Evolutionary conservation across 2,888 invertebrate genomes (phyloP).

Genomic region (Patella ulyssiponensis): DNA sequence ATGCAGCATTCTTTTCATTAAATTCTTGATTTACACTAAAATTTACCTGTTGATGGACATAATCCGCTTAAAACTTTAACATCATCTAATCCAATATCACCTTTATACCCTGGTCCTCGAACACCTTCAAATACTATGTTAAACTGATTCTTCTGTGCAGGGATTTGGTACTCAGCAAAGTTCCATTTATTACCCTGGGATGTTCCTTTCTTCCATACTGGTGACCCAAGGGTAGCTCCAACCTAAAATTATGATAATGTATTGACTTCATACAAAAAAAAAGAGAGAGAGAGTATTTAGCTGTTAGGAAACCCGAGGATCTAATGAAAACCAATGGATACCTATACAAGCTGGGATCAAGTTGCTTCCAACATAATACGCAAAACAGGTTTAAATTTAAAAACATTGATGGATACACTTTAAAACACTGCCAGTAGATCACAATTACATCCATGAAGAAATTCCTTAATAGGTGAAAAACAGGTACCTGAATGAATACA

Average conservation of each 20-base stretch:
- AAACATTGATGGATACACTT: too few species aligned
- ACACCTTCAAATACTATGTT: constrained; percentile 65
- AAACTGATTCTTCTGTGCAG: constrained; percentile 36
- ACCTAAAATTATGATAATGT: constrained; percentile 34
- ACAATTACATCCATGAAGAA: too few species aligned
- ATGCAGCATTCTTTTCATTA: not conserved
- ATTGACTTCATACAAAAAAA: not conserved
- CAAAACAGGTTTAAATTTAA: too few species aligned
- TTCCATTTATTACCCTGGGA: constrained; percentile 62
- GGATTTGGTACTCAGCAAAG: constrained; percentile 40
- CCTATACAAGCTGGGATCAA: too few species aligned
- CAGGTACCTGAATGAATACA: too few species aligned
- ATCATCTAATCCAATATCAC: constrained; percentile 67
- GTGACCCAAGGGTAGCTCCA: constrained; percentile 34
- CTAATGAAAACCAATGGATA: too few species aligned
- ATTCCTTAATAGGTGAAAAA: too few species aligned
- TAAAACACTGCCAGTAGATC: too few species aligned
- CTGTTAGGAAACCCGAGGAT: too few species aligned
- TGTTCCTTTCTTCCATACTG: constrained; percentile 54
- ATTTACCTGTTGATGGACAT: constrained; percentile 47
- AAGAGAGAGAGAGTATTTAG: too few species aligned
- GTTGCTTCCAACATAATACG: too few species aligned
- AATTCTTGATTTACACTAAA: not conserved
- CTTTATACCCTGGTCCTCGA: constrained; percentile 57
- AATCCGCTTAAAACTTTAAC: constrained; percentile 44